Percentiles rank a stretch among this genome's conserved stretches.
These are phyloP conservation scores for Neodiprion lecontei DNA, from an alignment of 1,140 invertebrate genomes.

Conservation along the genomic window DNA sequence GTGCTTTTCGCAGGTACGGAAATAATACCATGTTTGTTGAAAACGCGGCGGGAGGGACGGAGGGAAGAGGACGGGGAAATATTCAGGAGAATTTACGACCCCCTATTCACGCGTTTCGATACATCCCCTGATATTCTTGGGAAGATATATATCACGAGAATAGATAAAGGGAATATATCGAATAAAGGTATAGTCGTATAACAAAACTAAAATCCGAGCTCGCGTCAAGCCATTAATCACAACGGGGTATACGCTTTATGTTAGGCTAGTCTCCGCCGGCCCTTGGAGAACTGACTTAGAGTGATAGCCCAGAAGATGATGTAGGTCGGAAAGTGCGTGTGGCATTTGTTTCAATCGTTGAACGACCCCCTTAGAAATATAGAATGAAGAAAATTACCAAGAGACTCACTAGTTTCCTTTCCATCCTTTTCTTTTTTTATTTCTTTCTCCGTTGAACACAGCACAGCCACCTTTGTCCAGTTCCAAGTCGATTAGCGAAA, in stretches of 20 bases:
- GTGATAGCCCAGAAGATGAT: conserved; percentile 5
- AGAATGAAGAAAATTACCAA: not conserved
- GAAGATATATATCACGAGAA: not conserved
- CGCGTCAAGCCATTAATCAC: conserved; percentile 6
- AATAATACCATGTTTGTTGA: not conserved
- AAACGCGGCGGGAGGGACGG: not conserved
- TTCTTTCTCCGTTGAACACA: too few relatives aligned
- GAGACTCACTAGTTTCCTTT: not conserved
- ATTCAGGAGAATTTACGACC: not conserved
- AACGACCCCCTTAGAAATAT: not conserved
- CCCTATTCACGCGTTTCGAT: not conserved
- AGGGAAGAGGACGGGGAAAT: not conserved
- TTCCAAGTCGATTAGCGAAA: too few relatives aligned
- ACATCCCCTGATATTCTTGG: conserved; percentile 2
- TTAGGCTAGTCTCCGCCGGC: conserved; percentile 3
- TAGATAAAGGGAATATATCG: conserved; percentile 5
- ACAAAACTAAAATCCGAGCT: conserved; percentile 5
- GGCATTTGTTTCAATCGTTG: conserved; percentile 3
- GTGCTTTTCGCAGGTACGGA: too few relatives aligned
- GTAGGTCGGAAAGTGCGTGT: not conserved
- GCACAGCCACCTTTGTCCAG: too few relatives aligned
- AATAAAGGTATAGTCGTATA: conserved; percentile 5
- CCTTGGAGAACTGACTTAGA: not conserved
- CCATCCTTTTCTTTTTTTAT: too few relatives aligned
- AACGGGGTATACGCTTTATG: not conserved